Base-by-base conservation (phyloP, 2,113 vertebrate genomes). In the Malurus elegans region DNA sequence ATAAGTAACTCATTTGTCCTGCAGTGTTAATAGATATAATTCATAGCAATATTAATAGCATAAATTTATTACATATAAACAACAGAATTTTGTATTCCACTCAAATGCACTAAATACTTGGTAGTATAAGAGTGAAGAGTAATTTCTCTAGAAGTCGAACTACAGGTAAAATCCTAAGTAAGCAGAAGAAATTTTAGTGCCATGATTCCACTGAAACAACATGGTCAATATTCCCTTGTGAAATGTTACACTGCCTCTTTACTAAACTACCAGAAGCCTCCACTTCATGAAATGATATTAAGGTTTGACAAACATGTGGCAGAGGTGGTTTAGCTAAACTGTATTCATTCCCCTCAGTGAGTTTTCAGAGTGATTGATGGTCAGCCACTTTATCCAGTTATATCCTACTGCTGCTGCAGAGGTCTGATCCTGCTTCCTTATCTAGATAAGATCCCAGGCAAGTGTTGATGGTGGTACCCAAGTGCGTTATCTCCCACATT, bases 311-410 rank as follows among this genome's bases (percentile, higher is more conserved):
- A 86, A 70, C 4, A 32, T 3, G 8, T 16, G 56, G 24, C 26
- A 87, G 65, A 81, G 12, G 8, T 81, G 24, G 47, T 81, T 70
- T 78, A 84, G 32, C 44, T 81, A 50, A 86, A 69, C 9, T 3
- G 1, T 23, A 25, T 54, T 73, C 2, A 53, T 31, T 26, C 14
- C 2, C 14, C 21, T 45, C 38, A 15, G 8, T 0, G 3, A 57
- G 9, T 57, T 92, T 78, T 80, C 42, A 32, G 42, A 58, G 3
- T 73, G 36, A 48, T 29, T 47, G 10, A 36, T 10, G 0, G 44
- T 62, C 19, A 23, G 23, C 40, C 0, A 0, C 32, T 67, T 45
- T 45, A 47, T 42, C n/a, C 50, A n/a, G 31, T 74, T 53, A 45
- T 72, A n/a, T 95, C 29, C 50, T 32, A 6, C 28, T 21, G 21